Percentiles rank a stretch among this genome's conserved stretches.
These are phyloP conservation scores for Centropyge bicolor DNA, from an alignment of 2,797 vertebrate species.

Conservation along the genomic window DNA sequence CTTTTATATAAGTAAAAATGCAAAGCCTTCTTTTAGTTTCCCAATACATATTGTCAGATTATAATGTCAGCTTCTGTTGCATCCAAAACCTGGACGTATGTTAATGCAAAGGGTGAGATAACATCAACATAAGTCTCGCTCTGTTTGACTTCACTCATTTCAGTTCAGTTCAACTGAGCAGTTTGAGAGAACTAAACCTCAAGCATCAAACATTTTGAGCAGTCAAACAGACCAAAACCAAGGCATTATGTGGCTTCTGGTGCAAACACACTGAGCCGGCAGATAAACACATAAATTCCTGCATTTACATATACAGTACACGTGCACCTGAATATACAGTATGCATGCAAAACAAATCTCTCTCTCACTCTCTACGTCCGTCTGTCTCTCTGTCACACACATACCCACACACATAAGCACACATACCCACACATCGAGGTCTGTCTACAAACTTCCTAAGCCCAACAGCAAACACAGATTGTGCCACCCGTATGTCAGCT, in stretches of 20 bases:
- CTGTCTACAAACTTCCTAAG: slow-evolving; percentile 76
- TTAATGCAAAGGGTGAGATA: slow-evolving; percentile 31
- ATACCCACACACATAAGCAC: slow-evolving; percentile 36
- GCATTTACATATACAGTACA: slow-evolving; percentile 63
- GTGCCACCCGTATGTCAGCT: slow-evolving; percentile 73
- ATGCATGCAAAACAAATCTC: slow-evolving; percentile 32
- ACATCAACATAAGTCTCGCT: slow-evolving; percentile 22
- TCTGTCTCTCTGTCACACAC: not conserved
- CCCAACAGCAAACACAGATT: slow-evolving; percentile 81
- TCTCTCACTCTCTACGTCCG: not conserved
- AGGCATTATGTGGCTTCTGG: slow-evolving; percentile 40
- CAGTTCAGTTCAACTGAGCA: slow-evolving; percentile 34
- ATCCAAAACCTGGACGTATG: slow-evolving; percentile 8
- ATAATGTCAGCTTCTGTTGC: not conserved
- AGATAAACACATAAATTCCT: slow-evolving; percentile 37
- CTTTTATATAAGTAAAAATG: not conserved
- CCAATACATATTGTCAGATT: not conserved
- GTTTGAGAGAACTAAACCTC: slow-evolving; percentile 40
- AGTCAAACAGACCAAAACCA: slow-evolving; percentile 50
- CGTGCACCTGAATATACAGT: slow-evolving; percentile 65
- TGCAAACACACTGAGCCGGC: slow-evolving; percentile 53
- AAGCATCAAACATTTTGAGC: slow-evolving; percentile 51
- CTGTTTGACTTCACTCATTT: slow-evolving; percentile 19
- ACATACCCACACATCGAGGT: slow-evolving; percentile 41
- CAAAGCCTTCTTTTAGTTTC: not conserved